A percentile compares a stretch with the other conserved stretches of the same genome.
Evolutionary conservation across 2,888 invertebrate species (phyloP).

Genomic region (Hypercompe scribonia): DNA sequence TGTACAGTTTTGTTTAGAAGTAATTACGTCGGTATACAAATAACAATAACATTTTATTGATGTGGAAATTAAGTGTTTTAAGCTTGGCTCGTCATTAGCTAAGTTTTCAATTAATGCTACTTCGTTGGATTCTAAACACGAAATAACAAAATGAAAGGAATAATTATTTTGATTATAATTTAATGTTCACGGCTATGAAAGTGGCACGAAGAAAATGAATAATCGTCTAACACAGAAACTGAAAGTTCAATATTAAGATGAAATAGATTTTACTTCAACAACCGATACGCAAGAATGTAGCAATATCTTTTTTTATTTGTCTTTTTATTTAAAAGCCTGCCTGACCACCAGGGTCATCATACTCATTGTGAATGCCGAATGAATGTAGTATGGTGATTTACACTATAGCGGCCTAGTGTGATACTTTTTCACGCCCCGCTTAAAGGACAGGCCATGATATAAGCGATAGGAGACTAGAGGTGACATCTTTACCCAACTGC

Average conservation of each 20-base stretch:
- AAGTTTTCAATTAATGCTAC: constrained; percentile 9
- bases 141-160: background rate
- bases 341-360: too few relatives aligned
- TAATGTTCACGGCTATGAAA: background rate
- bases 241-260: background rate
- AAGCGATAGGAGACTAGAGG: too few relatives aligned
- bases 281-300: too few relatives aligned
- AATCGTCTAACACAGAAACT: background rate
- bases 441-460: too few relatives aligned
- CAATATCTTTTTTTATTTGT: too few relatives aligned
- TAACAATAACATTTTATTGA: constrained; percentile 30
- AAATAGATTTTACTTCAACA: background rate
- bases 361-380: too few relatives aligned
- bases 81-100: constrained; percentile 9
- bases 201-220: background rate
- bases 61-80: constrained; percentile 13
- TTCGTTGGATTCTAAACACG: background rate
- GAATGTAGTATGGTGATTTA: too few relatives aligned
- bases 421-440: too few relatives aligned
- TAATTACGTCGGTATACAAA: constrained; percentile 28
- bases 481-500: too few relatives aligned
- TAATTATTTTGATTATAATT: background rate
- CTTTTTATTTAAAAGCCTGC: too few relatives aligned
- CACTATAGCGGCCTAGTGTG: too few relatives aligned
- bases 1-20: constrained; percentile 29